phyloP scores from a whole-genome alignment of 2,888 invertebrate genomes.

The Ephialtes manifestator region DNA sequence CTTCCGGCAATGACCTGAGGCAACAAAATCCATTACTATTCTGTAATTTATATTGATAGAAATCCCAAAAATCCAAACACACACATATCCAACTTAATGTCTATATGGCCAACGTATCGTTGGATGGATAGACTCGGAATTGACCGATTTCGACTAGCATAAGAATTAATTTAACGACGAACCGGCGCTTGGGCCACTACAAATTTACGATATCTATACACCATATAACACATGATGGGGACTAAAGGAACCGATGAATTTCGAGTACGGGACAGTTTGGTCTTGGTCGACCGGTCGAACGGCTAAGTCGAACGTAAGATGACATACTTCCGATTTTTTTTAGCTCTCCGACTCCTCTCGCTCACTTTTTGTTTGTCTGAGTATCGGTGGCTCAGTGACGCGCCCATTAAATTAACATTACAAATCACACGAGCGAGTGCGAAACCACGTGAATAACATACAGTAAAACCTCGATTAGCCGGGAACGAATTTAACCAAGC shows the following conservation, averaged over 20 bases:
- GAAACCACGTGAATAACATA: conserved; percentile 37
- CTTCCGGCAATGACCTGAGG: background rate
- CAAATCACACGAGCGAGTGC: conserved; percentile 68
- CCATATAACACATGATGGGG: background rate
- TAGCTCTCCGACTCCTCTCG: conserved; percentile 21
- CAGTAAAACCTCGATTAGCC: no score
- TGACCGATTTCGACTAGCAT: background rate
- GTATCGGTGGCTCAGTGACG: conserved; percentile 43
- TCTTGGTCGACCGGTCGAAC: conserved; percentile 55
- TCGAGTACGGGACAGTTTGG: conserved; percentile 66
- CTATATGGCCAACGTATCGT: background rate
- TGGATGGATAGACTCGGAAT: background rate
- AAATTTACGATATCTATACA: background rate
- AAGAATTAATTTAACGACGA: background rate
- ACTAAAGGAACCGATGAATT: conserved; percentile 44
- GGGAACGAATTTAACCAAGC: no score
- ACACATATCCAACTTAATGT: background rate
- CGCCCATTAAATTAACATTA: conserved; percentile 78
- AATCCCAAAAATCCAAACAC: background rate
- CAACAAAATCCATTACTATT: background rate
- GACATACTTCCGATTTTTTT: conserved; percentile 75
- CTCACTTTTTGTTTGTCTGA: background rate
- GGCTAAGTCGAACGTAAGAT: conserved; percentile 75
- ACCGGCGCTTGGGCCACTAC: background rate
- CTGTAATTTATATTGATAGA: background rate